Conservation (phyloP, 2,797 vertebrate species). For the Crotalus adamanteus region DNA sequence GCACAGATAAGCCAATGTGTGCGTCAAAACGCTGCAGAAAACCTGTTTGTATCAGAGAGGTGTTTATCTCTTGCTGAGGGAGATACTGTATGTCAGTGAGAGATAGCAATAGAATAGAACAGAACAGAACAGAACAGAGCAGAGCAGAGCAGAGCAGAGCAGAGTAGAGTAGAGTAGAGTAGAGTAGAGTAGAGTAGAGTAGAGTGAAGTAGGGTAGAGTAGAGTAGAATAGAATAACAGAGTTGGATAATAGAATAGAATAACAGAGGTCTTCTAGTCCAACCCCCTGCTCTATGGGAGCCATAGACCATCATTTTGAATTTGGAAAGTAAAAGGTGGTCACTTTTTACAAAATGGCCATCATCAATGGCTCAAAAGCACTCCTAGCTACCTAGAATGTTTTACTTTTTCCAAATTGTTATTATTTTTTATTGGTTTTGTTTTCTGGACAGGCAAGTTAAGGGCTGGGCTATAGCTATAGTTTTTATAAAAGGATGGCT, state of each 20-base stretch:
- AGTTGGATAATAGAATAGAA: too few species aligned
- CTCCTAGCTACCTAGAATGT: neutral
- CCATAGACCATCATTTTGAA: neutral
- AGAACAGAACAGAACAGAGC: rapidly evolving
- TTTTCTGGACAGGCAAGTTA: neutral
- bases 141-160: too few species aligned
- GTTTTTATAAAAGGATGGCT: neutral
- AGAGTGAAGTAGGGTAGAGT: too few species aligned
- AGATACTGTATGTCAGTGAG: neutral
- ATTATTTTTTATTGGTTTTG: neutral
- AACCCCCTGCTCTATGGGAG: neutral
- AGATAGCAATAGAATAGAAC: too few species aligned
- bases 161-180: too few species aligned
- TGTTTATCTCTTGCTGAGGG: neutral
- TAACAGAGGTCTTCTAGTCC: too few species aligned
- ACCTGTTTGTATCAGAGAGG: neutral
- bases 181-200: too few species aligned
- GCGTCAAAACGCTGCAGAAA: neutral
- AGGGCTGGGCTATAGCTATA: neutral
- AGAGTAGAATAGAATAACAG: too few species aligned
- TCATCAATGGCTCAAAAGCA: neutral
- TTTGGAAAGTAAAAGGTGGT: neutral
- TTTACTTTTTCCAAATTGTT: neutral
- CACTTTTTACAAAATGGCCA: neutral
- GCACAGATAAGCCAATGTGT: too few species aligned